These are phyloP conservation scores for Henicopernis longicauda DNA, from an alignment of 2,113 vertebrate genomes.

Conservation along the genomic window DNA sequence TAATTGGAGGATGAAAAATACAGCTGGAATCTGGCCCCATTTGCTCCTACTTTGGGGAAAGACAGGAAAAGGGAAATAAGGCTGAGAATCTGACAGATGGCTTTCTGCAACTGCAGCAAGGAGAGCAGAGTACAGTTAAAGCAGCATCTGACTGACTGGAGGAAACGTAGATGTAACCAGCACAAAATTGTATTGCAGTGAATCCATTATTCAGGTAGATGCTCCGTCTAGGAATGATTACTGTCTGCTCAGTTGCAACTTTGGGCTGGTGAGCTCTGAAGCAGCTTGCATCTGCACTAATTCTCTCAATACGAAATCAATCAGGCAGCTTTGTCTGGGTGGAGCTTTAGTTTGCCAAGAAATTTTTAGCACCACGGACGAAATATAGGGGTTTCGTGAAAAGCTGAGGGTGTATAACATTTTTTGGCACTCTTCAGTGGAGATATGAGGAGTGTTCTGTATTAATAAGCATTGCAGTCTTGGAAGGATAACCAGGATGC, in stretches of 20 bases:
- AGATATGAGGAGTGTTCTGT: rapidly evolving
- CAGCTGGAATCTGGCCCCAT: slow-evolving; percentile 72
- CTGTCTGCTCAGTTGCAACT: neutral
- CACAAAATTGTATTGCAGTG: neutral
- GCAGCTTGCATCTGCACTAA: neutral
- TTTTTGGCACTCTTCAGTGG: neutral
- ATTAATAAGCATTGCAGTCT: neutral
- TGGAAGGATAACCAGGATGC: neutral
- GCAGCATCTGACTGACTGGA: neutral
- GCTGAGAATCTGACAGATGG: slow-evolving; percentile 49
- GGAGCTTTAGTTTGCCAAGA: neutral
- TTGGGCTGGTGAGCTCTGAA: neutral
- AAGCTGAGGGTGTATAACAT: neutral
- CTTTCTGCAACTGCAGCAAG: neutral
- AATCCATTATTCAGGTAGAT: neutral
- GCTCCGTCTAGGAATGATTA: neutral
- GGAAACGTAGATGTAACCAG: neutral
- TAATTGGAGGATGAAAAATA: slow-evolving; percentile 79
- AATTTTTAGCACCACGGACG: neutral
- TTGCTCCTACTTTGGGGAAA: slow-evolving; percentile 61
- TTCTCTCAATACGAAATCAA: neutral
- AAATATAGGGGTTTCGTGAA: neutral
- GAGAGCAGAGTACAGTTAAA: neutral
- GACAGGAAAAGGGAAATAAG: slow-evolving; percentile 54
- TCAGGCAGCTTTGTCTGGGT: neutral